Conservation (phyloP, 1,140 invertebrate species). For the Gonatopus flavifemur region DNA sequence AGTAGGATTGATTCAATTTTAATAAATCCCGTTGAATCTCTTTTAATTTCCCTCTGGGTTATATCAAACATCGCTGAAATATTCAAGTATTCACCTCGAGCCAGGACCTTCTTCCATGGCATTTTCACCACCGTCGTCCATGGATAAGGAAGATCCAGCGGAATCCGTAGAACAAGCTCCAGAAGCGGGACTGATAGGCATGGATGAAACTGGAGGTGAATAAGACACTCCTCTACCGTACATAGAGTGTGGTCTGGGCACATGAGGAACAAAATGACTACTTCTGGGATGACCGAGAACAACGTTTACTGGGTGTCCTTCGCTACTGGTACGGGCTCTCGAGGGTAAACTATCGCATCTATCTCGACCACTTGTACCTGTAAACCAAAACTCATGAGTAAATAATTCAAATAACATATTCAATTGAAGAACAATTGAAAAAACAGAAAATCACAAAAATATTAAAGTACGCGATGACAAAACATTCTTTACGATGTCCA, state of each 20-base stretch:
- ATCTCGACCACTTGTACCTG: constrained; percentile 63
- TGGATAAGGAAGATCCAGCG: constrained; percentile 69
- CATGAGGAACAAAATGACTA: constrained; percentile 46
- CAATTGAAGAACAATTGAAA: constrained; percentile 2
- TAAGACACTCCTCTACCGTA: constrained; percentile 62
- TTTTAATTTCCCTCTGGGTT: too few relatives aligned
- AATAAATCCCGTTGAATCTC: too few relatives aligned
- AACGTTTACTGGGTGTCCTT: constrained; percentile 51
- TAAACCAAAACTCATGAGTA: constrained; percentile 20
- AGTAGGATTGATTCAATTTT: too few relatives aligned
- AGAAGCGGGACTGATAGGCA: constrained; percentile 63
- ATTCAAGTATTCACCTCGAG: too few relatives aligned
- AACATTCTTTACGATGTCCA: too few relatives aligned
- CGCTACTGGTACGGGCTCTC: constrained; percentile 65
- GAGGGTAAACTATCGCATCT: constrained; percentile 79
- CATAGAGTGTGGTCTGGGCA: constrained; percentile 61
- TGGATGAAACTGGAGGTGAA: constrained; percentile 66
- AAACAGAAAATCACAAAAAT: too few relatives aligned
- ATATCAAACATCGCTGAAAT: too few relatives aligned
- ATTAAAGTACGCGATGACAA: too few relatives aligned
- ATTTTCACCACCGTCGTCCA: constrained; percentile 63
- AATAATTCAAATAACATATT: not conserved
- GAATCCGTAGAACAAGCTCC: constrained; percentile 69
- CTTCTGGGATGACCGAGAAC: constrained; percentile 48
- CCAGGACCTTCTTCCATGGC: constrained; percentile 42